Evolutionary conservation across 2,113 vertebrate species (phyloP), one percentile per base, ranked within the genome.

Genomic region (Todiramphus saurophagus): DNA sequence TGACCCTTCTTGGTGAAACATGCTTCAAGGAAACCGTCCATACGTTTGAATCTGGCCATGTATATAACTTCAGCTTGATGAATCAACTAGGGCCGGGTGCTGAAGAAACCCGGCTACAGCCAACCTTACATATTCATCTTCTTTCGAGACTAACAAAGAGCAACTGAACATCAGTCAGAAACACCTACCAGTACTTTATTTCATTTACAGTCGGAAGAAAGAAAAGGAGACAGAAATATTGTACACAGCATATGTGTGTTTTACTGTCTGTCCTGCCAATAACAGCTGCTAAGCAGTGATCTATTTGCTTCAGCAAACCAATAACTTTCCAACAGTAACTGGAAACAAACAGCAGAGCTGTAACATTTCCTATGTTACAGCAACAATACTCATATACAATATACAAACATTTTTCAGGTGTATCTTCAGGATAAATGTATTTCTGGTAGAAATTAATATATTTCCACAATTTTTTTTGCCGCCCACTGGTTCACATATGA

Each of bases 251-350:
- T 91, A 96, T 94, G 87, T 81, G 79, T 90, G 73, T 89, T 95
- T 92, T 94, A 94, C 30, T 83, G 59, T 88, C 94, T 93, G 82
- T 91, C 94, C 77, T 95, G 90, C 88, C 94, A 96, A 92, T 76
- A 96, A 94, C 81, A 96, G 82, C 87, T 96, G 95, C 92, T 79
- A 97, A 96, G 48, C 56, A 43, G 84, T 90, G 91, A 95, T 95
- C 89, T 94, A 84, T 97, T 96, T 96, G 89, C 85, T 92, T 87
- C 84, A 94, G 87, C 86, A 95, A 97, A 84, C 17, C 82, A 84
- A 79, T 94, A 83, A 89, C 94, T 95, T 96, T 79, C 39, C 84
- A 94, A 90, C 72, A 83, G 72, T 67, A 96, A 87, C 67, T 83
- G 87, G 93, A 91, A 96, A 75, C 74, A 96, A 94, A 92, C 59